Percentiles rank a stretch among this genome's conserved stretches.
These are phyloP conservation scores for Chaetops frenatus DNA, from an alignment of 2,113 vertebrate species.

Conservation along the genomic window DNA sequence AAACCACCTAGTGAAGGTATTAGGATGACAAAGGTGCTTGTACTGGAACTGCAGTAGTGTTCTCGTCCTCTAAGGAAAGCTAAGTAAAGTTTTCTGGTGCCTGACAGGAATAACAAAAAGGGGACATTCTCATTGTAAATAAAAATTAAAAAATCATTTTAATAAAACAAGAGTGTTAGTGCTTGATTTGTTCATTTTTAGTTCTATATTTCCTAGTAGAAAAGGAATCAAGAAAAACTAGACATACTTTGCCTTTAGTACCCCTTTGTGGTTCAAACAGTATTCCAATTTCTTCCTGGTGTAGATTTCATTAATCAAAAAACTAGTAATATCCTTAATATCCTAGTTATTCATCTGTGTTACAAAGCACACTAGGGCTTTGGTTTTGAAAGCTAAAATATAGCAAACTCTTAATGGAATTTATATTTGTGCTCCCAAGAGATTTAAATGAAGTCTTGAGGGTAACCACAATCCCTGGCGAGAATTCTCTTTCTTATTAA, in stretches of 20 bases:
- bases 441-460: slow-evolving; percentile 21
- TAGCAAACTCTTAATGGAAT: not conserved
- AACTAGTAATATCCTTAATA: not conserved
- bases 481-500: slow-evolving; percentile 23
- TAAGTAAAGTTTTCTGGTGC: not conserved
- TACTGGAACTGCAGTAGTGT: not conserved
- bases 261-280: not conserved
- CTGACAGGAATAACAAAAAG: not conserved
- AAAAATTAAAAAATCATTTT: not conserved
- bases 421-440: not conserved
- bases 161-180: not conserved
- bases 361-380: not conserved
- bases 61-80: not conserved
- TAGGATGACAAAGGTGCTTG: not conserved
- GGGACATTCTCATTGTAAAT: not conserved
- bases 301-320: not conserved
- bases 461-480: not conserved
- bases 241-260: not conserved
- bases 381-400: slow-evolving; percentile 10
- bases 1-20: not conserved
- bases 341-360: not conserved
- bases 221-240: not conserved
- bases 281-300: not conserved
- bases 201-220: not conserved
- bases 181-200: not conserved